Percentiles rank a stretch among this genome's conserved stretches.
Evolutionary conservation across 1,140 invertebrate species (phyloP).

Genomic region (Pentalonia nigronervosa): DNA sequence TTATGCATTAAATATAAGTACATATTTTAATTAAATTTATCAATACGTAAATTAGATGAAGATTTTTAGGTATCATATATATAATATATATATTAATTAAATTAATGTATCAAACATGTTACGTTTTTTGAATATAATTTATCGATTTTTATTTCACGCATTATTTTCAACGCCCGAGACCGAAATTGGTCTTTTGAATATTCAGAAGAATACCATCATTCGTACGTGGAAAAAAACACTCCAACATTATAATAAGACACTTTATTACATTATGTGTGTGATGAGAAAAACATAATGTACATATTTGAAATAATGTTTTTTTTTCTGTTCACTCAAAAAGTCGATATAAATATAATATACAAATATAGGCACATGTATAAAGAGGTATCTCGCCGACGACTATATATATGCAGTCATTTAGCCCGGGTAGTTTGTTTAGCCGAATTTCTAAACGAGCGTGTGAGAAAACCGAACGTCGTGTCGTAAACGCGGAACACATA

Average conservation of each 20-base stretch:
- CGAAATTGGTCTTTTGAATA: background rate
- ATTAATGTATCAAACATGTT: no score
- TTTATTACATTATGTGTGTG: background rate
- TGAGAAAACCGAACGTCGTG: slow-evolving; percentile 20
- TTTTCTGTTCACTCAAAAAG: background rate
- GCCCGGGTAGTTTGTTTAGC: slow-evolving; percentile 34
- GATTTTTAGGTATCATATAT: no score
- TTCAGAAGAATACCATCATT: background rate
- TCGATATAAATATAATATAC: background rate
- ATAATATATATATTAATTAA: no score
- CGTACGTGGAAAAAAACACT: background rate
- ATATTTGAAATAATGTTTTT: slow-evolving; percentile 25
- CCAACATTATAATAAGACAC: slow-evolving; percentile 5
- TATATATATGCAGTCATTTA: background rate
- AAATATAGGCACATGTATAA: background rate
- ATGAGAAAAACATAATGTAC: slow-evolving; percentile 30
- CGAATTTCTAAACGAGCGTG: slow-evolving; percentile 41
- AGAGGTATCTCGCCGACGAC: background rate
- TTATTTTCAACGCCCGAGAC: background rate
- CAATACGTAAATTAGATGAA: no score
- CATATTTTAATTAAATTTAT: no score
- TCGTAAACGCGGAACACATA: slow-evolving; percentile 39
- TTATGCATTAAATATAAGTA: no score
- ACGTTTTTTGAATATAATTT: background rate
- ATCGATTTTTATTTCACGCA: background rate